Percentiles rank a stretch among this genome's conserved stretches.
Conservation (phyloP, 1,140 invertebrate genomes). For the Drosophila prosaltans region DNA sequence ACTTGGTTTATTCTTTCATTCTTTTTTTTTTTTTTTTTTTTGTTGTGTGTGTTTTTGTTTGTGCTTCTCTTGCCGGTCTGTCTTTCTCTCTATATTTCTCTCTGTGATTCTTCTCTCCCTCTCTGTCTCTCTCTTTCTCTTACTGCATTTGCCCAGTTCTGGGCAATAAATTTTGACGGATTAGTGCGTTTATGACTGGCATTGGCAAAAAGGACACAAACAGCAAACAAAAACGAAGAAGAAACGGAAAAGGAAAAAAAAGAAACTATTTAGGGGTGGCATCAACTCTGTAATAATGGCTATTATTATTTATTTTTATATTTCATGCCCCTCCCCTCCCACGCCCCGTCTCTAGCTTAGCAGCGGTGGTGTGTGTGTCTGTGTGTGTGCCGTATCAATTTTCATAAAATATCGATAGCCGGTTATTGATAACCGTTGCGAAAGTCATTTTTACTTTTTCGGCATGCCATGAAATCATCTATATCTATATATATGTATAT, state of each 20-base stretch:
- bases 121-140: neutral
- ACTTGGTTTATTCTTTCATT: neutral
- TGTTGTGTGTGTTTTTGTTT: neutral
- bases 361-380: neutral
- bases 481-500: neutral
- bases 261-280: conserved; percentile 68
- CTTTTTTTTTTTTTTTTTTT: neutral
- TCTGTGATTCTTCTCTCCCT: neutral
- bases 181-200: conserved; percentile 78
- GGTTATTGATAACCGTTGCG: conserved; percentile 77
- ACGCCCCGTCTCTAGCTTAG: neutral
- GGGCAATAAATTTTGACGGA: conserved; percentile 80
- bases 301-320: conserved; percentile 80
- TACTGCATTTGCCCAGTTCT: conserved; percentile 46
- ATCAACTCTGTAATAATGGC: conserved; percentile 75
- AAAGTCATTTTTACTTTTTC: conserved; percentile 72
- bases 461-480: conserved; percentile 16
- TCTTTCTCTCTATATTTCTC: neutral
- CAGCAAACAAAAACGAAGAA: conserved; percentile 12
- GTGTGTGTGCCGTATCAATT: conserved; percentile 68
- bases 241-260: conserved; percentile 15
- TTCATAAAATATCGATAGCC: conserved; percentile 80
- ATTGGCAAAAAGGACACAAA: conserved; percentile 44
- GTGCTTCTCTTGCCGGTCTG: neutral
- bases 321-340: neutral